Percentiles rank a stretch among this genome's conserved stretches.
These are phyloP conservation scores for Microchrysa polita DNA, from an alignment of 2,888 invertebrate genomes.

Conservation along the genomic window DNA sequence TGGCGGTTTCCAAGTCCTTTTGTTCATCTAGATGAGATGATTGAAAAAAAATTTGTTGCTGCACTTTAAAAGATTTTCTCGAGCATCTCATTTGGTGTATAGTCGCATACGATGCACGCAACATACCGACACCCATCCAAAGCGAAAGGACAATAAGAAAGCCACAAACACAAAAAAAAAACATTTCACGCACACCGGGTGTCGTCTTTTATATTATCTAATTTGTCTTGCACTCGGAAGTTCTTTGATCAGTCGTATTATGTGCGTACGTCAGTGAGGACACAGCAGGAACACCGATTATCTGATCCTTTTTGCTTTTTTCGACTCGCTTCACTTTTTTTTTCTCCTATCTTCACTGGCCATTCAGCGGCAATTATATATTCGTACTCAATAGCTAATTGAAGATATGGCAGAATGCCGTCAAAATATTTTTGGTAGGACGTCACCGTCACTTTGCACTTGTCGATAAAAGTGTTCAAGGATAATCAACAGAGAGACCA, in stretches of 20 bases:
- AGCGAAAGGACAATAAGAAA: conserved; percentile 13
- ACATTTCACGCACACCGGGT: conserved; percentile 14
- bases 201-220: conserved; percentile 7
- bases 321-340: too few relatives aligned
- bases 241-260: conserved; percentile 1
- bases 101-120: conserved; percentile 14
- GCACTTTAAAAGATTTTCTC: neutral
- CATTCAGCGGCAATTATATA: conserved; percentile 3
- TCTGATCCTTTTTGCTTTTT: conserved; percentile 3
- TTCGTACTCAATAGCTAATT: conserved; percentile 16
- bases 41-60: conserved; percentile 22
- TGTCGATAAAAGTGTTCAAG: neutral
- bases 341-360: neutral
- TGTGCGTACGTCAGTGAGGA: neutral
- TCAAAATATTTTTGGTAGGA: conserved; percentile 31
- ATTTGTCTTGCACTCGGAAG: neutral
- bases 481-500: neutral
- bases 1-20: conserved; percentile 14
- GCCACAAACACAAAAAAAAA: neutral
- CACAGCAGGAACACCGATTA: conserved; percentile 27
- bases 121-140: conserved; percentile 10
- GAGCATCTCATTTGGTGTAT: too few relatives aligned
- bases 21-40: conserved; percentile 24
- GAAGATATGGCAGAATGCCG: conserved; percentile 16
- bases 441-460: conserved; percentile 14